phyloP scores from a whole-genome alignment of 2,113 vertebrate genomes.

The Orientallactaga bullata region DNA sequence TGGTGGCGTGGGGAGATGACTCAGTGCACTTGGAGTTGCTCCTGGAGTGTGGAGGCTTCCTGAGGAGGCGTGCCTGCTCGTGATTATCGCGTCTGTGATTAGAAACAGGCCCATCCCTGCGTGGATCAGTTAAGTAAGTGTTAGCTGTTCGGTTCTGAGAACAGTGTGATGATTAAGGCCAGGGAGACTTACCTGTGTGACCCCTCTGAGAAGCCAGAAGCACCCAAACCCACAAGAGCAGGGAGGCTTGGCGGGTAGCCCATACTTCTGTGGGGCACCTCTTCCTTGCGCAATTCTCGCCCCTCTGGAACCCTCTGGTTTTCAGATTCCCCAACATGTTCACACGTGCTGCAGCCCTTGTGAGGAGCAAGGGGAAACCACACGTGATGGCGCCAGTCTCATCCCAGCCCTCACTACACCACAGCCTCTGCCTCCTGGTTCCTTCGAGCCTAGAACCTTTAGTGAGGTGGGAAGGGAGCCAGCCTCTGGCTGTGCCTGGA shows the following conservation, averaged over 20 bases:
- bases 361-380: neutral
- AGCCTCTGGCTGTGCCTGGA: conserved; percentile 57
- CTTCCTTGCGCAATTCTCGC: neutral
- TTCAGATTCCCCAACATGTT: neutral
- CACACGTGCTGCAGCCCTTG: neutral
- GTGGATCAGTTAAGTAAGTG: conserved; percentile 72
- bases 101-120: conserved; percentile 44
- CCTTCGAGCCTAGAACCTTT: conserved; percentile 7
- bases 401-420: neutral
- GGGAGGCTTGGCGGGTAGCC: neutral
- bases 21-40: conserved; percentile 71
- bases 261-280: neutral
- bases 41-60: conserved; percentile 79
- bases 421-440: neutral
- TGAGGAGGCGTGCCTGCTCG: conserved; percentile 69
- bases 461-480: conserved; percentile 47
- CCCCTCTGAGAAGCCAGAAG: neutral
- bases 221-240: neutral
- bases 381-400: neutral
- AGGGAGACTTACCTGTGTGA: conserved; percentile 2
- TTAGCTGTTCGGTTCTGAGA: conserved; percentile 26
- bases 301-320: neutral
- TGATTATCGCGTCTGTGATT: conserved; percentile 74
- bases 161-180: neutral
- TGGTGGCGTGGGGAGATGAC: conserved; percentile 48